Evolutionary conservation across 2,797 vertebrate species (phyloP).

Genomic region (Anguilla megastoma): DNA sequence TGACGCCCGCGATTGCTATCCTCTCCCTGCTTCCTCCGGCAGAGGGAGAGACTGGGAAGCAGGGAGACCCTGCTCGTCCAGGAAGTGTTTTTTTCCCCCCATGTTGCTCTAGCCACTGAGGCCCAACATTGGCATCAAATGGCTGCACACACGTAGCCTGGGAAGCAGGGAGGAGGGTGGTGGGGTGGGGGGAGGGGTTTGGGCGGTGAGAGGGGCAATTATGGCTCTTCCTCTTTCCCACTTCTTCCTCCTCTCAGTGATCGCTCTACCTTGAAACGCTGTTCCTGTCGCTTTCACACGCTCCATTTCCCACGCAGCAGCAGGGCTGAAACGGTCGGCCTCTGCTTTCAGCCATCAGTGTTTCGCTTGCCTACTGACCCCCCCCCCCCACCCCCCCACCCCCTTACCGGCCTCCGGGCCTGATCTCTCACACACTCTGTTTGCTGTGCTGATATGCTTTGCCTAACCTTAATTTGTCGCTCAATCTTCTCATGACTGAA

Average conservation of each 20-base stretch:
- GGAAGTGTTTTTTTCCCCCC: conserved; percentile 9
- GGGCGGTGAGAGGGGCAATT: conserved; percentile 17
- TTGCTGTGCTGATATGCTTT: background rate
- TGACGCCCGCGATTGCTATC: conserved; percentile 67
- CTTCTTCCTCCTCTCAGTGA: conserved; percentile 21
- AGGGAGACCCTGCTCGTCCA: background rate
- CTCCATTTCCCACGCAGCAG: conserved; percentile 28
- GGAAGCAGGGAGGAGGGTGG: background rate
- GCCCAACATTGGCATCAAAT: background rate
- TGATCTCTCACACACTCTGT: background rate
- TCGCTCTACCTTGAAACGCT: conserved; percentile 35
- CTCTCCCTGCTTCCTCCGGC: conserved; percentile 49
- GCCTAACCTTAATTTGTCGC: background rate
- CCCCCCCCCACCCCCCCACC: background rate
- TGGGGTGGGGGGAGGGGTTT: background rate
- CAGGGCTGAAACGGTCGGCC: background rate
- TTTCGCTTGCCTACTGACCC: background rate
- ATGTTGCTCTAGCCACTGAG: conserved; percentile 16
- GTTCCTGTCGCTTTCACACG: conserved; percentile 33
- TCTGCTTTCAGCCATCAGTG: background rate
- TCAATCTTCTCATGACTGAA: background rate
- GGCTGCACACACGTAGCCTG: background rate
- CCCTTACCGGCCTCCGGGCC: background rate
- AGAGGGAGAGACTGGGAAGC: conserved; percentile 62
- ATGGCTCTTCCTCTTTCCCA: conserved; percentile 15